Evolutionary conservation across 2,888 invertebrate species (phyloP).

Genomic region (Azorinus chamasolen): DNA sequence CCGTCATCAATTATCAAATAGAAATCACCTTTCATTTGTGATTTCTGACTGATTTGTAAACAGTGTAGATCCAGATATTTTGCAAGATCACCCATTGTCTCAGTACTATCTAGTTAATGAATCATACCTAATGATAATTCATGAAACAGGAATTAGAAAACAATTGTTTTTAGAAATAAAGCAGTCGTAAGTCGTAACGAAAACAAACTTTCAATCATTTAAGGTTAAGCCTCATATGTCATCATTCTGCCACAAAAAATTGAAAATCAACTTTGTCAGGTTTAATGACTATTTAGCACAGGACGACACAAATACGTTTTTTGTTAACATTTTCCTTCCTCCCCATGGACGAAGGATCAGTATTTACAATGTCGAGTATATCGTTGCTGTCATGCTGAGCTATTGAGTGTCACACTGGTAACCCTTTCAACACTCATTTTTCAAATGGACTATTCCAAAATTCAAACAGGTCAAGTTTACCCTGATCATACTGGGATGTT

Average conservation of each 20-base stretch:
- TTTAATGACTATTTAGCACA: background rate
- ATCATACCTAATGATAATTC: too few relatives aligned
- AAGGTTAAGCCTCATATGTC: slow-evolving; percentile 8
- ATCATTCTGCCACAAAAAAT: background rate
- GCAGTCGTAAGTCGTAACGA: too few relatives aligned
- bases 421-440: background rate
- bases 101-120: too few relatives aligned
- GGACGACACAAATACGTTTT: background rate
- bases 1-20: background rate
- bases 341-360: background rate
- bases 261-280: slow-evolving; percentile 3
- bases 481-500: too few relatives aligned
- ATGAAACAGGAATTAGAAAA: too few relatives aligned
- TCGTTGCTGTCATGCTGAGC: background rate
- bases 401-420: slow-evolving; percentile 2
- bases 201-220: background rate
- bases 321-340: background rate
- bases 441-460: too few relatives aligned
- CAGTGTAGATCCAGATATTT: too few relatives aligned
- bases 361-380: background rate
- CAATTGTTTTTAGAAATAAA: too few relatives aligned
- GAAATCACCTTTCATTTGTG: too few relatives aligned
- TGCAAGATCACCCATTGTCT: too few relatives aligned
- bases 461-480: too few relatives aligned
- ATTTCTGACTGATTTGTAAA: too few relatives aligned